Evolutionary conservation across 2,113 vertebrate species (phyloP).

Genomic region (Pedionomus torquatus): DNA sequence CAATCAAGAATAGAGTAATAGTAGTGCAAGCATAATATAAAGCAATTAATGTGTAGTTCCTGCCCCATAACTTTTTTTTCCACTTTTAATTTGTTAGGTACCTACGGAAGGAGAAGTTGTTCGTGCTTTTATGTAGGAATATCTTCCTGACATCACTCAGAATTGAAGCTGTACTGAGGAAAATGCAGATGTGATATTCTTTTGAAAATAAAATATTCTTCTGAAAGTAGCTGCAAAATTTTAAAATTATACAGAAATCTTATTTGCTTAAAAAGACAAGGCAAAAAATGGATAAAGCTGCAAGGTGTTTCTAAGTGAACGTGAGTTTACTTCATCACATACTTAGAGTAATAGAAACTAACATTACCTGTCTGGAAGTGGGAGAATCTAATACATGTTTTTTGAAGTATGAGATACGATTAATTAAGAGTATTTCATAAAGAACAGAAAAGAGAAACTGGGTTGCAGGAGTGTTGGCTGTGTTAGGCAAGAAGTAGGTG

Average conservation of each 20-base stretch:
- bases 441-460: background rate
- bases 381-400: background rate
- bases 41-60: background rate
- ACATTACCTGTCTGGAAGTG: fast-evolving
- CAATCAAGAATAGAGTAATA: background rate
- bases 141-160: background rate
- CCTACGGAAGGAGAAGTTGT: background rate
- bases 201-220: background rate
- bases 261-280: background rate
- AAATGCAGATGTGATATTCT: background rate
- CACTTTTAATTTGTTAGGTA: background rate
- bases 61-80: background rate
- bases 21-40: background rate
- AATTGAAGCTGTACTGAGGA: background rate
- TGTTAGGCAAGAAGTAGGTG: background rate
- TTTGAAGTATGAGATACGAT: background rate
- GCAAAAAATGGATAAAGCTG: background rate
- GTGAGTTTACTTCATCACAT: background rate
- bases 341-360: background rate
- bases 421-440: background rate
- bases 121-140: background rate
- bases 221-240: background rate
- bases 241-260: background rate
- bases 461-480: background rate
- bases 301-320: background rate